These are phyloP conservation scores for Heterodera schachtii DNA, from an alignment of 1,140 invertebrate genomes.

Conservation along the genomic window DNA sequence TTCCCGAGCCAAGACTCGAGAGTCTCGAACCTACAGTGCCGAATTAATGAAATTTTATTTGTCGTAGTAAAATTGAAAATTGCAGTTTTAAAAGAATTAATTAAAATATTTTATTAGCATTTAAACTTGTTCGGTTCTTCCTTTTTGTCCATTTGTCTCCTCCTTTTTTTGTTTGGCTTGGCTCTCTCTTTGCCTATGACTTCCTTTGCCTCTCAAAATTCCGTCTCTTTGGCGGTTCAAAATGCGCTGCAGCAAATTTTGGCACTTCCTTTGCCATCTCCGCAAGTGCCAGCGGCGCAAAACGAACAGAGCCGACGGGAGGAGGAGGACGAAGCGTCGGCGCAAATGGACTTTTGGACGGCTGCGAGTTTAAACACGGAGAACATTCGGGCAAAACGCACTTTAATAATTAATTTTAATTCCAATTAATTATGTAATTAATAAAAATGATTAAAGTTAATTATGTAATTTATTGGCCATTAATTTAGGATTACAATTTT, in stretches of 20 bases:
- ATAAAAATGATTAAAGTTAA: neutral
- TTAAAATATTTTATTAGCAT: no score
- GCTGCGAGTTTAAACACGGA: slow-evolving; percentile 25
- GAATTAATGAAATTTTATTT: no score
- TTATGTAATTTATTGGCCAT: neutral
- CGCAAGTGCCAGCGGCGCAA: neutral
- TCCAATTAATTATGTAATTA: neutral
- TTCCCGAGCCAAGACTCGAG: no score
- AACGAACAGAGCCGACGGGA: neutral
- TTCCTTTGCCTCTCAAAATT: neutral
- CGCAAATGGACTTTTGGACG: slow-evolving; percentile 26
- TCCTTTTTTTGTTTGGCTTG: no score
- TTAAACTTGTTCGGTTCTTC: no score
- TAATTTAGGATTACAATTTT: slow-evolving; percentile 29
- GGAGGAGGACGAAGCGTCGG: neutral
- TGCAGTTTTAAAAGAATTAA: no score
- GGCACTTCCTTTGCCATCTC: neutral
- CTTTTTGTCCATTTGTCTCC: neutral
- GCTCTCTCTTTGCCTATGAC: neutral
- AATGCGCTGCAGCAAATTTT: slow-evolving; percentile 11
- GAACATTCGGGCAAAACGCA: slow-evolving; percentile 11
- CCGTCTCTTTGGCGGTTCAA: neutral
- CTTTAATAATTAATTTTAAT: neutral
- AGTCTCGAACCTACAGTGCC: no score
- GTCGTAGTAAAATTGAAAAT: no score